Base-by-base conservation (phyloP, 2,797 vertebrate species). In the Aselliscus stoliczkanus region DNA sequence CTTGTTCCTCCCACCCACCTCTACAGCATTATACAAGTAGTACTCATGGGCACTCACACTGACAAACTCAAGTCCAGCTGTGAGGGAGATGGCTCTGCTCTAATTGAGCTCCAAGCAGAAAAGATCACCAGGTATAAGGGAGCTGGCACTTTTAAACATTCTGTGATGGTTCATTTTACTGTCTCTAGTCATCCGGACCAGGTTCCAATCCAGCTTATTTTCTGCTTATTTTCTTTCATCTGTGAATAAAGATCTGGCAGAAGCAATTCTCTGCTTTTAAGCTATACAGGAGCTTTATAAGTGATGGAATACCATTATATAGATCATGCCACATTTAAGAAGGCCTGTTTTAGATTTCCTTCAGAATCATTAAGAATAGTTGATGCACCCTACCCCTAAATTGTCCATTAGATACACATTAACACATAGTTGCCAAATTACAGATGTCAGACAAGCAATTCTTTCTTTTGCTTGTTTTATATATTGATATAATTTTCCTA, bases 141-240 rank as follows among this genome's bases (percentile, higher is more conserved):
- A 76, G 5, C 10, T 50, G 42, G 3, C 21, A 47, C 83, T 42
- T 90, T 87, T 34, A 82, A 86, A 82, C 34, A 77, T 34, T n/a
- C 5, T 42, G 10, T 72, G 92, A 88, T 88, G 90, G 97, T 94
- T 97, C 96, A 96, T 97, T 89, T 96, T 98, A 95, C 88, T 96
- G 89, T 88, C 94, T 97, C 95, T 95, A 97, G 93, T 85, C 96
- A n/a, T 13, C 88, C 96, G 98, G 94, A 96, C 98, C 90, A 97
- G 95, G 87, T 98, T 97, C 73, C 80, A 95, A 62, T 60, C 87
- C 75, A 96, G 88, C 95, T 97, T 97, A 87, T 94, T 97, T 96
- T 94, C 97, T 92, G 60, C 91, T 97, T 93, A 94, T 81, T 93
- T 96, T 97, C 96, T 98, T 98, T 97, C 91, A 97, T 92, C 97